Evolutionary conservation across 2,797 vertebrate genomes (phyloP).

Genomic region (Onychomys arenicola): DNA sequence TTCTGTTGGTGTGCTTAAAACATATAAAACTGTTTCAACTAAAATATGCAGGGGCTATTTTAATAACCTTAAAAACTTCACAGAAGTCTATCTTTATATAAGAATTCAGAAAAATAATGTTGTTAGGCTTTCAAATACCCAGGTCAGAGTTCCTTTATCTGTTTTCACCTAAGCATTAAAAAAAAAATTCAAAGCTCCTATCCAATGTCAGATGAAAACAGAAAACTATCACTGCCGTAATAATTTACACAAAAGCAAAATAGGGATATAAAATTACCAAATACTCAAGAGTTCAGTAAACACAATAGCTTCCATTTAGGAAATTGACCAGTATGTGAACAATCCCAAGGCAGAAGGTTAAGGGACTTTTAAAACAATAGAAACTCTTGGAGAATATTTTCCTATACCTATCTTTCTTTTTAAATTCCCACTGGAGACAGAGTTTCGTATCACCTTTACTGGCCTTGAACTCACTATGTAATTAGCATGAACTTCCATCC

Average conservation of each 20-base stretch:
- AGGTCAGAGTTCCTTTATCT: conserved; percentile 58
- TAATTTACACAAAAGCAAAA: conserved; percentile 60
- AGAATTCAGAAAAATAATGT: conserved; percentile 61
- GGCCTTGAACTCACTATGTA: neutral
- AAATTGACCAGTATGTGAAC: conserved; percentile 53
- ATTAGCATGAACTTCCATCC: neutral
- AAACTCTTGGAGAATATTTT: conserved; percentile 51
- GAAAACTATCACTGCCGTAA: conserved; percentile 52
- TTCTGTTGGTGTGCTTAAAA: conserved; percentile 67
- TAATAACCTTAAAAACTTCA: conserved; percentile 67
- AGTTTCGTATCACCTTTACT: neutral
- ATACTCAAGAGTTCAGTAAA: conserved; percentile 51
- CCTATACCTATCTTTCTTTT: neutral
- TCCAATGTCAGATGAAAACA: conserved; percentile 56
- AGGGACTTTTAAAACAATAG: conserved; percentile 63
- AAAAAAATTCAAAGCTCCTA: conserved; percentile 57
- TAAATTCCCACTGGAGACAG: neutral
- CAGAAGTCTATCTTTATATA: conserved; percentile 64
- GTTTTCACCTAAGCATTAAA: conserved; percentile 64
- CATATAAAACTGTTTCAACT: conserved; percentile 46
- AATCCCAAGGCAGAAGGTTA: conserved; percentile 63
- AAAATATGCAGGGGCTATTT: conserved; percentile 64
- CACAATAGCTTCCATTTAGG: conserved; percentile 35
- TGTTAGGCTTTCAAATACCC: conserved; percentile 62
- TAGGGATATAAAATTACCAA: conserved; percentile 49